A percentile compares a stretch with the other conserved stretches of the same genome.
Conservation (phyloP, 2,888 invertebrate species). For the Morpho deidamia region DNA sequence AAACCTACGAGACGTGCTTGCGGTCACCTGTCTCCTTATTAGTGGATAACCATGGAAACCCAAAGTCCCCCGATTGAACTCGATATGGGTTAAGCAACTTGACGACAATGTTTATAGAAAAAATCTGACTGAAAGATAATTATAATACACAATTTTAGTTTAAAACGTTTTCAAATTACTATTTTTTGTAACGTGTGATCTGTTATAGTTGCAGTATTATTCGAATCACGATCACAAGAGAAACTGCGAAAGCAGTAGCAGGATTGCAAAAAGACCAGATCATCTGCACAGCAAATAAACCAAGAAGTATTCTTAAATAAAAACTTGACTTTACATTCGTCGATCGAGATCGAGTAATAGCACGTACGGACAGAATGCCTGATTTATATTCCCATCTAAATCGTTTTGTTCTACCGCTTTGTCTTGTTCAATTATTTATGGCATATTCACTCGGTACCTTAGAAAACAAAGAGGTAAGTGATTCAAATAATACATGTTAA, state of each 20-base stretch:
- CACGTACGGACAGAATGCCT: conserved; percentile 2
- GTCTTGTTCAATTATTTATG: conserved; percentile 12
- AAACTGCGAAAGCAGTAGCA: conserved; percentile 17
- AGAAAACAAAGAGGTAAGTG: conserved; percentile 19
- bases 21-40: too few species aligned
- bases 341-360: conserved; percentile 20
- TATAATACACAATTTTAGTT: too few species aligned
- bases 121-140: too few species aligned
- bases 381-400: conserved; percentile 16
- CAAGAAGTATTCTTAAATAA: conserved; percentile 33
- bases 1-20: too few species aligned
- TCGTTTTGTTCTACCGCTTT: conserved; percentile 18
- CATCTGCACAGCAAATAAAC: conserved; percentile 27
- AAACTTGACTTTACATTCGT: conserved; percentile 30
- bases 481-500: conserved; percentile 7
- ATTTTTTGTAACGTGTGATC: too few species aligned
- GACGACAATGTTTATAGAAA: too few species aligned
- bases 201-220: not conserved
- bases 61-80: too few species aligned
- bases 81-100: too few species aligned
- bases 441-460: not conserved
- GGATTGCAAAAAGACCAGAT: conserved; percentile 33
- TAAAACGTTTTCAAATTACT: too few species aligned
- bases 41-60: too few species aligned
- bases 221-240: conserved; percentile 22